phyloP scores from a whole-genome alignment of 2,113 vertebrate genomes.

The Sander lucioperca region DNA sequence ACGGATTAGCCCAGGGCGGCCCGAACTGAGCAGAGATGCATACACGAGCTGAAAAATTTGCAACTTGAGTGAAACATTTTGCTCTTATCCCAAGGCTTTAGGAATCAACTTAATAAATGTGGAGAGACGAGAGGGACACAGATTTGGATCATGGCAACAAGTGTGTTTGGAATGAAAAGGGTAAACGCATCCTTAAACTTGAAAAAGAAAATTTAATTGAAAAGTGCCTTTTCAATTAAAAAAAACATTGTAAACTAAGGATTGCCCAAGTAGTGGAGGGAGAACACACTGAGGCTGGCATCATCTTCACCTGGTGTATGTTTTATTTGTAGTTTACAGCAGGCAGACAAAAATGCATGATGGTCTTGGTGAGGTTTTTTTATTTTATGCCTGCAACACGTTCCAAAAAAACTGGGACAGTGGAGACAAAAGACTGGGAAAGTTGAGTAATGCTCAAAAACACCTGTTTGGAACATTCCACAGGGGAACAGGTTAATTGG shows the following conservation, averaged over 20 bases:
- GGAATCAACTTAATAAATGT: conserved; percentile 1
- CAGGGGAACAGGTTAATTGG: no score
- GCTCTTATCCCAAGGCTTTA: not conserved
- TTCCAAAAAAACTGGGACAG: no score
- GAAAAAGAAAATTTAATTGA: not conserved
- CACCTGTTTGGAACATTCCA: no score
- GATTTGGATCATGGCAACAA: not conserved
- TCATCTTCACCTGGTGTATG: not conserved
- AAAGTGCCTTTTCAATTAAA: not conserved
- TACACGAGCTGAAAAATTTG: not conserved
- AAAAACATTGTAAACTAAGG: not conserved
- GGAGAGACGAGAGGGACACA: not conserved
- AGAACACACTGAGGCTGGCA: not conserved
- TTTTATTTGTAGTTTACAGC: not conserved
- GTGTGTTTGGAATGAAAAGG: conserved; percentile 5
- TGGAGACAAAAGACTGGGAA: no score
- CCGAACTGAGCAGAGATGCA: not conserved
- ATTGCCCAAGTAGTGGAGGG: not conserved
- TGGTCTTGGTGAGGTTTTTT: not conserved
- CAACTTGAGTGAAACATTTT: not conserved
- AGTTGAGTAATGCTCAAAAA: no score
- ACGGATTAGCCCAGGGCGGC: not conserved
- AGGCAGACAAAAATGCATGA: not conserved
- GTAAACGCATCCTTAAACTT: not conserved
- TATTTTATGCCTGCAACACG: no score